Percentiles rank a stretch among this genome's conserved stretches.
Evolutionary conservation across 2,113 vertebrate genomes (phyloP).

Genomic region (Ptyas mucosa): DNA sequence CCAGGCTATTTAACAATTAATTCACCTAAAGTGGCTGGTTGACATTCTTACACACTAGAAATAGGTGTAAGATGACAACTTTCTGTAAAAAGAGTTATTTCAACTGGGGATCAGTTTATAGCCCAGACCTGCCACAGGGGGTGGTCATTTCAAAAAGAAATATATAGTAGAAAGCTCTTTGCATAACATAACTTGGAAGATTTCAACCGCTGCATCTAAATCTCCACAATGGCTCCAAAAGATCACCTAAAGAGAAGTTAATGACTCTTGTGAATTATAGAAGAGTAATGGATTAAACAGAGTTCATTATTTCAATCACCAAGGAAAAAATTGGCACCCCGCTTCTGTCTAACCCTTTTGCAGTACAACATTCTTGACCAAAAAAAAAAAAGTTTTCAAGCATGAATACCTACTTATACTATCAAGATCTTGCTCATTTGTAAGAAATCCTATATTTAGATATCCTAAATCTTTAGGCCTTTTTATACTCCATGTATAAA

Average conservation of each 20-base stretch:
- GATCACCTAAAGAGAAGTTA: background rate
- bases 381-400: background rate
- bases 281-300: conserved; percentile 3
- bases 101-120: background rate
- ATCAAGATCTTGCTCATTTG: background rate
- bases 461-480: background rate
- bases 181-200: background rate
- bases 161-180: background rate
- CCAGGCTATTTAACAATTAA: background rate
- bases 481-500: background rate
- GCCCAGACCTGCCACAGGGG: background rate
- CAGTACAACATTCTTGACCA: background rate
- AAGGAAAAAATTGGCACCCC: background rate
- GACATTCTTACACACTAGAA: background rate
- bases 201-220: background rate
- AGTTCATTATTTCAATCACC: background rate
- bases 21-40: background rate
- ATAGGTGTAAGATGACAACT: background rate
- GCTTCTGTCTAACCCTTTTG: background rate
- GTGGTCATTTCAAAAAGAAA: conserved; percentile 2
- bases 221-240: background rate
- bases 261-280: background rate
- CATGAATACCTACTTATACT: background rate
- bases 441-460: background rate
- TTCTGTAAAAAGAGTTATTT: background rate